phyloP scores from a whole-genome alignment of 2,113 vertebrate genomes.

The Neolamprologus caudopunctatus region DNA sequence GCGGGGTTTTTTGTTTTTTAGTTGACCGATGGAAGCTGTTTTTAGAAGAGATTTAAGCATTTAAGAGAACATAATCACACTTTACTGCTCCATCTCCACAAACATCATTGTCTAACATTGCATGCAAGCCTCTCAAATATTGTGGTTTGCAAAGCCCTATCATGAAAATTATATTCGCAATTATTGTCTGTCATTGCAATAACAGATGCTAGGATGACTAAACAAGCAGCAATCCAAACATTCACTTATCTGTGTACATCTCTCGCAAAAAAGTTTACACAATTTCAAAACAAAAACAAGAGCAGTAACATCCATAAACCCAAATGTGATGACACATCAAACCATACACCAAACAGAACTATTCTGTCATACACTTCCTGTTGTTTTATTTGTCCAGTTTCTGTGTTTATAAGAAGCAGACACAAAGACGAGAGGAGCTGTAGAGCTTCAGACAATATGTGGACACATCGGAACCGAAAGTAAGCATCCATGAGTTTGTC shows the following conservation, averaged over 20 bases:
- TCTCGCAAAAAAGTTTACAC: slow-evolving; percentile 66
- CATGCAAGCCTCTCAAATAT: background rate
- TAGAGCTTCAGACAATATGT: slow-evolving; percentile 8
- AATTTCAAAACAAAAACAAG: slow-evolving; percentile 72
- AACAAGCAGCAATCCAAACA: slow-evolving; percentile 70
- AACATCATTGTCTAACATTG: background rate
- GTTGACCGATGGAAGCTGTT: background rate
- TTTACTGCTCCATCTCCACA: background rate
- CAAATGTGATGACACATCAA: slow-evolving; percentile 63
- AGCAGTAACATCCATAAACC: slow-evolving; percentile 59
- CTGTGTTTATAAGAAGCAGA: slow-evolving; percentile 59
- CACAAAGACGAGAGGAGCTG: slow-evolving; percentile 36
- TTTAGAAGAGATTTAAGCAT: background rate
- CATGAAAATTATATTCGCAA: slow-evolving; percentile 56
- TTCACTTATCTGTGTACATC: slow-evolving; percentile 72
- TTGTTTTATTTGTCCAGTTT: slow-evolving; percentile 56
- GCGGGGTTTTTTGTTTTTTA: background rate
- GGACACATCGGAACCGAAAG: background rate
- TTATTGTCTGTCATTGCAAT: slow-evolving; percentile 62
- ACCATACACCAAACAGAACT: slow-evolving; percentile 58
- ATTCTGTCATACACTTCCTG: slow-evolving; percentile 67
- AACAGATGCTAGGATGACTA: slow-evolving; percentile 66
- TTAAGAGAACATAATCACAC: background rate
- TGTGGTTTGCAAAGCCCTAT: background rate
- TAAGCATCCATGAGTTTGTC: background rate